Percentiles rank a stretch among this genome's conserved stretches.
phyloP scores from a whole-genome alignment of 2,113 vertebrate species.

The Ptychochromis oligacanthus region DNA sequence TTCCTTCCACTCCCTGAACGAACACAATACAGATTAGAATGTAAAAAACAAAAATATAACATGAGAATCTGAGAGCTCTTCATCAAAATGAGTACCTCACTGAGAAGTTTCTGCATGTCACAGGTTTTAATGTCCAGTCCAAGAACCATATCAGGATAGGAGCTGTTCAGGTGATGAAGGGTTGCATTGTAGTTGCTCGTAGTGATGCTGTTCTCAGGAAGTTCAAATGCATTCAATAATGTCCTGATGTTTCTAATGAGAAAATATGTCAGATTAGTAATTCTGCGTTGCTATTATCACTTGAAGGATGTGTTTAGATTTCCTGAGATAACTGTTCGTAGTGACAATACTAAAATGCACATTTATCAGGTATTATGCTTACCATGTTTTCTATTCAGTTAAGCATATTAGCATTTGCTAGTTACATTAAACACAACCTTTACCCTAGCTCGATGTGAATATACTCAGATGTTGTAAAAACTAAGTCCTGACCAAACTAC shows the following conservation, averaged over 20 bases:
- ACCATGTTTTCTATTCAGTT: neutral
- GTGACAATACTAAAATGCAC: neutral
- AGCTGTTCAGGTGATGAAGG: slow-evolving; percentile 50
- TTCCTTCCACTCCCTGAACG: slow-evolving; percentile 90
- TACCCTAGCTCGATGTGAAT: neutral
- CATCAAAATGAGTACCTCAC: slow-evolving; percentile 29
- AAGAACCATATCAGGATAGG: slow-evolving; percentile 41
- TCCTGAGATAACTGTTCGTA: too few relatives aligned
- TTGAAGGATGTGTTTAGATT: neutral
- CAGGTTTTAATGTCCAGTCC: slow-evolving; percentile 56
- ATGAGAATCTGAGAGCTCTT: neutral
- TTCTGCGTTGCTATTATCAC: neutral
- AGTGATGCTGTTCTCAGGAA: slow-evolving; percentile 69
- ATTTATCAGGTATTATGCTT: neutral
- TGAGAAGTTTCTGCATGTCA: slow-evolving; percentile 70
- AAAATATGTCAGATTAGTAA: neutral
- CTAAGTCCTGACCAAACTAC: neutral
- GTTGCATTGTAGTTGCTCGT: slow-evolving; percentile 49
- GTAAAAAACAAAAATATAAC: neutral
- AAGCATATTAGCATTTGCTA: neutral
- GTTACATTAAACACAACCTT: neutral
- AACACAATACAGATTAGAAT: neutral
- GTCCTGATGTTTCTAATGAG: slow-evolving; percentile 68
- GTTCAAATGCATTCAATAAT: slow-evolving; percentile 61
- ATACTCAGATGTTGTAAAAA: neutral